These are phyloP conservation scores for Ips nitidus DNA, from an alignment of 1,140 invertebrate genomes.

Conservation along the genomic window DNA sequence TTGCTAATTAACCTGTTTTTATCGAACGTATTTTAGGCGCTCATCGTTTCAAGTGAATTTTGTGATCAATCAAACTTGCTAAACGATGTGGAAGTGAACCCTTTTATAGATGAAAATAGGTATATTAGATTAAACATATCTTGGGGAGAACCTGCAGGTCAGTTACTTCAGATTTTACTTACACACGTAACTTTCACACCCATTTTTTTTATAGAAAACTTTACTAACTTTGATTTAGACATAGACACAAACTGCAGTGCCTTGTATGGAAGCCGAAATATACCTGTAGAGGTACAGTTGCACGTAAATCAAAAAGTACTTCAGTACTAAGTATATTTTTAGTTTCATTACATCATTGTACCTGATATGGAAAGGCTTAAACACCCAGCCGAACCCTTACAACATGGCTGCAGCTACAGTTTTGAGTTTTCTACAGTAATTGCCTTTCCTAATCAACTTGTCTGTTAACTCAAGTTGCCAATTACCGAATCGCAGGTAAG, in stretches of 20 bases:
- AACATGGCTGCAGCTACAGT: constrained; percentile 26
- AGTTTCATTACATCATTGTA: constrained; percentile 5
- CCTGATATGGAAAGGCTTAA: constrained; percentile 20
- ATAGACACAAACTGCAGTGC: constrained; percentile 23
- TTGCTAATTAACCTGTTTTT: too few species aligned
- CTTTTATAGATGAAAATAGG: constrained; percentile 24
- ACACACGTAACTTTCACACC: not conserved
- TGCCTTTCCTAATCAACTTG: constrained; percentile 7
- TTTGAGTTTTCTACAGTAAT: constrained; percentile 14
- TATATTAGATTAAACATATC: constrained; percentile 31
- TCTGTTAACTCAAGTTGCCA: constrained; percentile 3
- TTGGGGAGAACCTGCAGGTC: constrained; percentile 21
- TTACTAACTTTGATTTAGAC: constrained; percentile 15
- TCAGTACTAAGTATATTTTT: too few species aligned
- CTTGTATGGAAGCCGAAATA: constrained; percentile 14
- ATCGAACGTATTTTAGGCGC: too few species aligned
- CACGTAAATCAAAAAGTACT: too few species aligned
- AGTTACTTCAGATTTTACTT: not conserved
- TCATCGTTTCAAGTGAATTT: not conserved
- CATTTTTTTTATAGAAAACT: constrained; percentile 14
- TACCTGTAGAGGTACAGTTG: constrained; percentile 5
- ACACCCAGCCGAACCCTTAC: constrained; percentile 29
- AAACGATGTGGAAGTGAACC: not conserved
- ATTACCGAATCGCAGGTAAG: constrained; percentile 29
- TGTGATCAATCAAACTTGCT: not conserved